These are phyloP conservation scores for Xestia c-nigrum DNA, from an alignment of 2,888 invertebrate species.

Conservation along the genomic window DNA sequence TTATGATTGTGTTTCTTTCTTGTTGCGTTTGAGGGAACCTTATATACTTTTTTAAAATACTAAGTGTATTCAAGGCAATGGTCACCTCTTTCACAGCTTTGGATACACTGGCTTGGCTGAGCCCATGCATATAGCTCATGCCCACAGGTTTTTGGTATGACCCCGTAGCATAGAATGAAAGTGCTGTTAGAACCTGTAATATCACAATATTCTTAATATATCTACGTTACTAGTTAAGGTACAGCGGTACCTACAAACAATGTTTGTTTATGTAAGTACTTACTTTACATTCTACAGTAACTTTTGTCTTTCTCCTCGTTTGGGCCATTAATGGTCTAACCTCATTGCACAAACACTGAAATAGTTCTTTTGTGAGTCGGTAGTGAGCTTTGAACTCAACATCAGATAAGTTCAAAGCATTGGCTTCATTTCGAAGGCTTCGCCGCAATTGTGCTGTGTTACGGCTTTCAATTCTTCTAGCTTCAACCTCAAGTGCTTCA, in stretches of 20 bases:
- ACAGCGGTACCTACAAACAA: neutral
- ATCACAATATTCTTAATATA: neutral
- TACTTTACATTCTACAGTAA: conserved; percentile 9
- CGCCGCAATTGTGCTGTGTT: too few species aligned
- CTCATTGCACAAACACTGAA: too few species aligned
- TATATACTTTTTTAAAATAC: neutral
- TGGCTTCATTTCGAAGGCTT: too few species aligned
- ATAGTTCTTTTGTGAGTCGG: too few species aligned
- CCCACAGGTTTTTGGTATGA: conserved; percentile 6
- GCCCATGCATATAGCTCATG: conserved; percentile 3
- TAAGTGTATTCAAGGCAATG: neutral
- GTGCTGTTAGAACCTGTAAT: conserved; percentile 2
- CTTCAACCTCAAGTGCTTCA: too few species aligned
- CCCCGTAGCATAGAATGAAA: conserved; percentile 4
- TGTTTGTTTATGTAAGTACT: neutral
- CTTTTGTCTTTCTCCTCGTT: conserved; percentile 4
- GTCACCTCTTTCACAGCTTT: conserved; percentile 1
- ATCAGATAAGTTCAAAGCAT: too few species aligned
- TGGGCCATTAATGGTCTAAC: too few species aligned
- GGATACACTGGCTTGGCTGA: conserved; percentile 10
- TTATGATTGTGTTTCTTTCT: too few species aligned
- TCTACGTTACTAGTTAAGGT: neutral
- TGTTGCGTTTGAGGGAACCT: conserved; percentile 7
- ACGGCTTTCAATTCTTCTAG: too few species aligned
- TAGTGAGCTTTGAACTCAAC: too few species aligned